Evolutionary conservation across 2,888 invertebrate genomes (phyloP).

Genomic region (Pseudococcus jackbeardsleyi): DNA sequence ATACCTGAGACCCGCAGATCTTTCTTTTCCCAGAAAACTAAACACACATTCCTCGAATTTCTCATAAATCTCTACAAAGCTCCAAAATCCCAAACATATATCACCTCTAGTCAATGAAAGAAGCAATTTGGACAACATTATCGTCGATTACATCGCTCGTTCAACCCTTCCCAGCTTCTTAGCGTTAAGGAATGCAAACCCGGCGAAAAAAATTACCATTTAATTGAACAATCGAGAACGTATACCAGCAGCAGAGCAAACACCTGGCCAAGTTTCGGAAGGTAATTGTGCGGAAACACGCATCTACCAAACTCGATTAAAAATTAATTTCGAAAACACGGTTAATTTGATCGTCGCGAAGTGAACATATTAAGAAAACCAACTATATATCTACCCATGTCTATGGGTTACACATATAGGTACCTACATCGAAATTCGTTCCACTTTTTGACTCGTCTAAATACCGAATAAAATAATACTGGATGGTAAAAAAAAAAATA

Average conservation of each 20-base stretch:
- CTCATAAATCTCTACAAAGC: no score
- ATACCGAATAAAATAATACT: not conserved
- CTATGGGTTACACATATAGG: not conserved
- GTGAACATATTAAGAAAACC: slow-evolving; percentile 15
- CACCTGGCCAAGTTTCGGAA: slow-evolving; percentile 4
- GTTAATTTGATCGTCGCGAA: slow-evolving; percentile 2
- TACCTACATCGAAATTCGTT: not conserved
- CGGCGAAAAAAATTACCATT: not conserved
- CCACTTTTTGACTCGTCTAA: slow-evolving; percentile 23
- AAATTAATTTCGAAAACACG: slow-evolving; percentile 43
- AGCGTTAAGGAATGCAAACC: slow-evolving; percentile 25
- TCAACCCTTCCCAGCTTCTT: not conserved
- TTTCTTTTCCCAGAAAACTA: no score
- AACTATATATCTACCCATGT: not conserved
- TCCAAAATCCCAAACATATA: no score
- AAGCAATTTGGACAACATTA: not conserved
- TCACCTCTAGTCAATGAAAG: no score
- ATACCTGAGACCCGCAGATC: no score
- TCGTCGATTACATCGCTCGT: not conserved
- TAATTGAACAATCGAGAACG: slow-evolving; percentile 24
- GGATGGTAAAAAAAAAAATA: not conserved
- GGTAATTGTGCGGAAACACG: slow-evolving; percentile 44
- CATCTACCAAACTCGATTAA: slow-evolving; percentile 19
- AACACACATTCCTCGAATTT: no score
- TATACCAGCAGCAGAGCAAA: not conserved